Evolutionary conservation across 2,888 invertebrate genomes (phyloP).

Genomic region (Eristalis tenax): DNA sequence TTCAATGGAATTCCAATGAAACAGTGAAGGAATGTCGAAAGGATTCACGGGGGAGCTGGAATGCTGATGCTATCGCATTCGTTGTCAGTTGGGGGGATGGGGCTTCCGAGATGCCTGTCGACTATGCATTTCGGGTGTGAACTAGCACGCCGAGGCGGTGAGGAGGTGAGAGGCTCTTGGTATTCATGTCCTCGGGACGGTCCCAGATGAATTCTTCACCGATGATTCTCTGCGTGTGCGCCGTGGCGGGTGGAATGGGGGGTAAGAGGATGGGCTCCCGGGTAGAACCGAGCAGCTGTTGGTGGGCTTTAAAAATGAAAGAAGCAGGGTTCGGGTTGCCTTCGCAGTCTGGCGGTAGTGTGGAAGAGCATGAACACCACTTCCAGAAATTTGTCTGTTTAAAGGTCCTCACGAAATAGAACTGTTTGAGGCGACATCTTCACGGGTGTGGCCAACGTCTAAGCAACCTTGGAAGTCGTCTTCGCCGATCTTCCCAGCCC

Average conservation of each 20-base stretch:
- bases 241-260: background rate
- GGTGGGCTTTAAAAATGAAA: too few relatives aligned
- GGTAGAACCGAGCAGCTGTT: too few relatives aligned
- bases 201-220: background rate
- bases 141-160: background rate
- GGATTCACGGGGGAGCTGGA: background rate
- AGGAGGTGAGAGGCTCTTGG: background rate
- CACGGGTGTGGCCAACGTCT: too few relatives aligned
- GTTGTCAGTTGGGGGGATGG: background rate
- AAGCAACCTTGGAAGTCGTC: too few relatives aligned
- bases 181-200: background rate
- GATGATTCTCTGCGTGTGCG: background rate
- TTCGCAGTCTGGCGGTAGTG: too few relatives aligned
- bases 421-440: too few relatives aligned
- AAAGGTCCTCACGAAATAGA: too few relatives aligned
- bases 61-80: background rate
- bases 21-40: slow-evolving; percentile 1
- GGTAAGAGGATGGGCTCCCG: too few relatives aligned
- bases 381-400: too few relatives aligned
- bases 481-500: too few relatives aligned
- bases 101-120: background rate
- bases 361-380: too few relatives aligned
- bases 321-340: too few relatives aligned
- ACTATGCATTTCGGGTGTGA: background rate
- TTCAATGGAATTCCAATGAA: slow-evolving; percentile 7